phyloP scores from a whole-genome alignment of 2,797 vertebrate genomes.

The Mus minutoides region DNA sequence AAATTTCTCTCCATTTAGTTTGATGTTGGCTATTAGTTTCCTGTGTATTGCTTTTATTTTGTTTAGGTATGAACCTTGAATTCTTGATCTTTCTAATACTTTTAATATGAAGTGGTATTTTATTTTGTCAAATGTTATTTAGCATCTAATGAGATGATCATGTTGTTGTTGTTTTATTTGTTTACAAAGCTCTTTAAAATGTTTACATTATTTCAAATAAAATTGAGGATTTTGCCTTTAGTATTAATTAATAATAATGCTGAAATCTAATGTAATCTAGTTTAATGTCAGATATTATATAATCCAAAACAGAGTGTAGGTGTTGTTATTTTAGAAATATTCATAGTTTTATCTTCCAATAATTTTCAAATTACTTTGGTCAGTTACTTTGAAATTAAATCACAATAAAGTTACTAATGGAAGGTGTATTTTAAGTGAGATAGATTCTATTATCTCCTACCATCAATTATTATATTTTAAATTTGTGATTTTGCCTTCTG shows the following conservation, averaged over 20 bases:
- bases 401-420: conserved; percentile 2
- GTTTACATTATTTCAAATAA: neutral
- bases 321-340: neutral
- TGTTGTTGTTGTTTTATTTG: too few relatives aligned
- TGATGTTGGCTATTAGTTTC: too few relatives aligned
- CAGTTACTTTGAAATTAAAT: conserved; percentile 4
- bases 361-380: neutral
- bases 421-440: neutral
- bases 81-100: too few relatives aligned
- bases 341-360: neutral
- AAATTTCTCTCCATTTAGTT: too few relatives aligned
- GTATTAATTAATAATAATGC: neutral
- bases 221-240: neutral
- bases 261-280: neutral
- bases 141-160: too few relatives aligned
- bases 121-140: too few relatives aligned
- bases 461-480: conserved; percentile 4
- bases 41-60: too few relatives aligned
- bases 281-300: neutral
- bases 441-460: neutral
- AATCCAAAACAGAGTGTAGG: neutral
- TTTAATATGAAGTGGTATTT: too few relatives aligned
- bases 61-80: too few relatives aligned
- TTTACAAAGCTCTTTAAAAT: neutral
- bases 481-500: neutral